Percentiles rank a stretch among this genome's conserved stretches.
These are phyloP conservation scores for Heliconius aoede DNA, from an alignment of 2,888 invertebrate genomes.

Conservation along the genomic window DNA sequence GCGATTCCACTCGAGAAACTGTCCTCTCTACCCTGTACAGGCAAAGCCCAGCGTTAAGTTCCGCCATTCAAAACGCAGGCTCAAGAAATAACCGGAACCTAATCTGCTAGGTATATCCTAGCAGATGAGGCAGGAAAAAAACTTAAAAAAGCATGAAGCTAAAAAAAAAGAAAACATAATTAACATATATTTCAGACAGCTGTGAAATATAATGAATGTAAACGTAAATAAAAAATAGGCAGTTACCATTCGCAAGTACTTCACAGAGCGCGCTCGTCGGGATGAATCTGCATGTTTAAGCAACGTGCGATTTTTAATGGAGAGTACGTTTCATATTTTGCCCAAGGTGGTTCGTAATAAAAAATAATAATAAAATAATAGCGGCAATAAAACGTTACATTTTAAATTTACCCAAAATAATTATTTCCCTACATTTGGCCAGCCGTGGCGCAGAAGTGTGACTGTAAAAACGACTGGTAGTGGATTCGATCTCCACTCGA, in stretches of 20 bases:
- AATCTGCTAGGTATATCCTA: too few species aligned
- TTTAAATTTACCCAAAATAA: neutral
- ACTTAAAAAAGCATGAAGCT: too few species aligned
- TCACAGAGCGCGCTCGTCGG: neutral
- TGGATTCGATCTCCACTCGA: too few species aligned
- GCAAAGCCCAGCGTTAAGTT: too few species aligned
- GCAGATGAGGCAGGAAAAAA: too few species aligned
- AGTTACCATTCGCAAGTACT: conserved; percentile 17
- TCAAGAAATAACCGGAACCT: too few species aligned
- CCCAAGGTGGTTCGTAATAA: neutral
- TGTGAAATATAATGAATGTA: neutral
- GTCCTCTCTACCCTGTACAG: too few species aligned
- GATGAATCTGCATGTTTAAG: conserved; percentile 3
- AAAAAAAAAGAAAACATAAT: neutral
- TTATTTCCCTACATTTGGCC: too few species aligned
- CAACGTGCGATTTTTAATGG: neutral
- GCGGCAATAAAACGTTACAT: neutral
- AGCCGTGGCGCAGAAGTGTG: too few species aligned
- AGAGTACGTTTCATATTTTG: neutral
- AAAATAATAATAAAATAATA: neutral
- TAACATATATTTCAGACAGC: neutral
- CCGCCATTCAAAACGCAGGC: too few species aligned
- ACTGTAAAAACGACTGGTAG: too few species aligned
- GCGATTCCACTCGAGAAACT: too few species aligned
- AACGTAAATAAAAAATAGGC: conserved; percentile 17